Base-by-base conservation (phyloP, 2,888 invertebrate genomes). In the Nysson spinosus region DNA sequence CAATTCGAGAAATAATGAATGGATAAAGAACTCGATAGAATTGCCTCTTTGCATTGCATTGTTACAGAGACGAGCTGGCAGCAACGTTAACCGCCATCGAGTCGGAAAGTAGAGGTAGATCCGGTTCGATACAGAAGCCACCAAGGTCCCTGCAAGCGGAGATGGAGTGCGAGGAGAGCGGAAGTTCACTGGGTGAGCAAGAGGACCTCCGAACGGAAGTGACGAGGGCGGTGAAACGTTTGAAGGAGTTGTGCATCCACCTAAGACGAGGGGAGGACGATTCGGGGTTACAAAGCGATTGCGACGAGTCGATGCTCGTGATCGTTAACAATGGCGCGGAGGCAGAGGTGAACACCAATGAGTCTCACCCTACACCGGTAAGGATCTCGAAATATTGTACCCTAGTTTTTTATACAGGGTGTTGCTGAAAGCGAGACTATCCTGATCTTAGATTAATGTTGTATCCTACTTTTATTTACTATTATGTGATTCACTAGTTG, bases 91-190 rank as follows among this genome's bases (percentile, higher is more conserved):
- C 74, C 84, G 89, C 75, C 80, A 89, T 83, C 83, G 89, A 84
- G 20, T 89, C 89, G 11, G 86, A 90, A 9, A 80, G 83, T 57
- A 78, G 85, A 74, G 79, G 69, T 2, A 78, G 85, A 76, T 85
- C 85, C 26, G 83, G 81, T 44, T 84, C 84, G 68, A 83, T 83
- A 77, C 83, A 82, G 51, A 83, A 78, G 65, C 88, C 90, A 4
- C 90, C 91, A 68, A 87, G 94, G 66, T 96, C 96, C 16, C 90
- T 97, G 60, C 94, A 95, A 83, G 95, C 95, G 72, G 97, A 97
- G 90, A 95, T 97, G 93, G 96, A 96, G 86, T 91, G 94, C 46
- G 92, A 92, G 75, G 94, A 94, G 62, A 91, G 91, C 1, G 90
- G 89, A 39, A 82, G 78, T 49, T 90, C 89, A n/a, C 89, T 91